Conservation (phyloP, 2,113 vertebrate species). For the Pelecanoides urinatrix region DNA sequence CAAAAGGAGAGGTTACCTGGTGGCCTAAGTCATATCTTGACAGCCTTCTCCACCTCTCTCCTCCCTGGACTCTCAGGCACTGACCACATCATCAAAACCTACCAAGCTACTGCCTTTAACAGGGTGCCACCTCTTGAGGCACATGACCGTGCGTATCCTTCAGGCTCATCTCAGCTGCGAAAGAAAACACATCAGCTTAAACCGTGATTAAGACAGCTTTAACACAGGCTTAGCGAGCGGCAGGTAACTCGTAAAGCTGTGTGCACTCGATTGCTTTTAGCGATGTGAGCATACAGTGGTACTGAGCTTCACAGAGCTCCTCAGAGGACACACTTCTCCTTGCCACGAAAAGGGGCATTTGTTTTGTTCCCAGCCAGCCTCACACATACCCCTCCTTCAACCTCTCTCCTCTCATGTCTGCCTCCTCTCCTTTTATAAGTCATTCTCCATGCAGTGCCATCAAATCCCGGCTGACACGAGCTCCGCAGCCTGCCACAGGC, state of each 20-base stretch:
- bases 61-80: neutral
- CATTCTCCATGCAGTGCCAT: neutral
- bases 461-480: neutral
- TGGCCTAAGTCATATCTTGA: neutral
- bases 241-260: neutral
- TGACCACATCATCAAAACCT: neutral
- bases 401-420: neutral
- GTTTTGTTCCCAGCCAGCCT: neutral
- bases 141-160: neutral
- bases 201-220: neutral
- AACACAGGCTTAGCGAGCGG: neutral
- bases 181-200: neutral
- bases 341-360: neutral
- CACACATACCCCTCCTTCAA: neutral
- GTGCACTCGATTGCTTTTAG: neutral
- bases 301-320: neutral
- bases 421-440: neutral
- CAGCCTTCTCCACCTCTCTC: neutral
- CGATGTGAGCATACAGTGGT: fast-evolving
- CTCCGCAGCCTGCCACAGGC: neutral
- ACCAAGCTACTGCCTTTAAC: neutral
- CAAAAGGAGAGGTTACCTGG: neutral
- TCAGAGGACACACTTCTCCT: neutral
- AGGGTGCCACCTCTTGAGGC: neutral
- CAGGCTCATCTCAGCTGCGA: neutral